Conservation (phyloP, 2,113 vertebrate genomes). For the Sylvietta virens region DNA sequence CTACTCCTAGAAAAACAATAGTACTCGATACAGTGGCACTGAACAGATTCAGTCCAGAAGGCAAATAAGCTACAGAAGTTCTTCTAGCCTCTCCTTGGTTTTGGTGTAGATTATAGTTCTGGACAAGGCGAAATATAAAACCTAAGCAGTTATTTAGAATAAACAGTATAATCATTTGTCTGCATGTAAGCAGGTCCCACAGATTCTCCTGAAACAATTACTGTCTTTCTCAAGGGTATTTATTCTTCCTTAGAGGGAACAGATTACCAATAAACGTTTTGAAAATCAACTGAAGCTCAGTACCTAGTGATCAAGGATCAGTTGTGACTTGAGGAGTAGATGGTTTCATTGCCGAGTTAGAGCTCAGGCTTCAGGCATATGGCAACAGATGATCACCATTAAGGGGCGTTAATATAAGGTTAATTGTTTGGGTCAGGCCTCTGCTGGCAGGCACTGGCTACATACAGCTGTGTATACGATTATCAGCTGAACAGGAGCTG, state of each 20-base stretch:
- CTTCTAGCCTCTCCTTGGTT: background rate
- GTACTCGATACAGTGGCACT: background rate
- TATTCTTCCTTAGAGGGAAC: background rate
- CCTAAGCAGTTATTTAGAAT: background rate
- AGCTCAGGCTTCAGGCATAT: conserved; percentile 22
- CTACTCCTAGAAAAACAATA: background rate
- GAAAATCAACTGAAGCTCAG: background rate
- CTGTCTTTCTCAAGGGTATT: background rate
- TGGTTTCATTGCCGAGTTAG: background rate
- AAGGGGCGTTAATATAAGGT: conserved; percentile 56
- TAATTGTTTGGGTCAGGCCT: conserved; percentile 59
- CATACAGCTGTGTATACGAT: conserved; percentile 44
- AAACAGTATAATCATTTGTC: background rate
- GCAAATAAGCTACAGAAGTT: background rate
- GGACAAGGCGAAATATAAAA: background rate
- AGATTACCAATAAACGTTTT: background rate
- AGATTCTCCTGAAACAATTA: background rate
- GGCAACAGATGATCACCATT: conserved; percentile 57
- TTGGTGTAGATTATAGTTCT: background rate
- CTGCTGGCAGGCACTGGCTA: conserved; percentile 43
- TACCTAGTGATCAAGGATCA: background rate
- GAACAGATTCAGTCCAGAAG: background rate
- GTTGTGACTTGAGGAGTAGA: background rate
- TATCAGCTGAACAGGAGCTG: conserved; percentile 36
- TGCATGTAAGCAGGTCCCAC: background rate